phyloP scores from a whole-genome alignment of 2,797 vertebrate genomes.

The Cheirogaleus major region DNA sequence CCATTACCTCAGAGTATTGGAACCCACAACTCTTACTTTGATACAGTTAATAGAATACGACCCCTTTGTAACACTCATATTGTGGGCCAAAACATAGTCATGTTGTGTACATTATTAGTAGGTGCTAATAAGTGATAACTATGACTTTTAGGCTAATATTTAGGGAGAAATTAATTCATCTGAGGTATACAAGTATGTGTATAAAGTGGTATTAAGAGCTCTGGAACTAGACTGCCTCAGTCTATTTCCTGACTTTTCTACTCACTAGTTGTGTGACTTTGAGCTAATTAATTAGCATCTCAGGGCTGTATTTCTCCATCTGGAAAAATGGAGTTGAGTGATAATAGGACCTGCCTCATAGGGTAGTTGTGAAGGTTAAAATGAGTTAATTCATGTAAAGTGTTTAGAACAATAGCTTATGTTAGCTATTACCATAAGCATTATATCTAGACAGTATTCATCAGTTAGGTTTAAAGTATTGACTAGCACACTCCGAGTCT shows the following conservation, averaged over 20 bases:
- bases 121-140: neutral
- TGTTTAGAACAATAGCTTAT: neutral
- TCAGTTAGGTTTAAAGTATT: neutral
- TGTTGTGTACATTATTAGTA: neutral
- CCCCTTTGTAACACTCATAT: neutral
- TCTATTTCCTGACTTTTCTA: conserved; percentile 10
- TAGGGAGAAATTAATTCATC: neutral
- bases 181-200: neutral
- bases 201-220: neutral
- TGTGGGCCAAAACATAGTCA: neutral
- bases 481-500: neutral
- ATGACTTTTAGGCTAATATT: conserved; percentile 15
- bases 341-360: neutral
- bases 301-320: neutral
- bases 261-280: neutral
- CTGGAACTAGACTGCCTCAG: neutral
- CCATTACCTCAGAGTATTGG: neutral
- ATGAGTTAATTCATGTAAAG: neutral
- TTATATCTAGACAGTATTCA: neutral
- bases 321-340: neutral
- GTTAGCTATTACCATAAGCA: neutral
- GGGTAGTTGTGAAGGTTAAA: neutral
- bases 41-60: neutral
- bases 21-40: neutral
- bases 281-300: neutral